Evolutionary conservation across 2,113 vertebrate genomes (phyloP).

Genomic region (Sterrhoptilus dennistouni): DNA sequence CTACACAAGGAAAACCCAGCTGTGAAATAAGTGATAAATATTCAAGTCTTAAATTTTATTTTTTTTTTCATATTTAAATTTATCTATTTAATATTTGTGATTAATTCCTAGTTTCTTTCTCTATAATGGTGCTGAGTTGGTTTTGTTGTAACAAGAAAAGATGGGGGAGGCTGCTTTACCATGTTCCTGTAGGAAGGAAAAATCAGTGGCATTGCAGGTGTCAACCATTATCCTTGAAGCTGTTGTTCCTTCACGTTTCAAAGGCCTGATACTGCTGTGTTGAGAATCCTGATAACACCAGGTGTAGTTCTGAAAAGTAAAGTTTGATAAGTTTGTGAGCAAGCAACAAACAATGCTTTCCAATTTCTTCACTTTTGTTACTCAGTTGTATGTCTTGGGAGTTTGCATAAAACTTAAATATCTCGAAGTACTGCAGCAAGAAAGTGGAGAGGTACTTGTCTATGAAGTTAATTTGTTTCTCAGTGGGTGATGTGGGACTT

Average conservation of each 20-base stretch:
- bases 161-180: neutral
- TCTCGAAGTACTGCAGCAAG: neutral
- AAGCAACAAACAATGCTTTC: neutral
- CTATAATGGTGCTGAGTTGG: rapidly evolving
- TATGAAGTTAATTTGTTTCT: neutral
- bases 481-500: neutral
- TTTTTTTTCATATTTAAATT: neutral
- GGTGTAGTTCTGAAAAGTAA: neutral
- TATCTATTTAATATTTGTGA: neutral
- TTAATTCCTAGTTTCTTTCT: neutral
- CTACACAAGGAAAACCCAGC: neutral
- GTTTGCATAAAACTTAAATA: neutral
- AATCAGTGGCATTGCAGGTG: neutral
- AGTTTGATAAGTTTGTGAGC: neutral
- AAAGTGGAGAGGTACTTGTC: neutral
- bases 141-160: neutral
- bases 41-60: neutral
- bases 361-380: neutral
- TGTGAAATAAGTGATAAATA: neutral
- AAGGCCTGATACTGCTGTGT: neutral
- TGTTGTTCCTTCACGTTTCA: neutral
- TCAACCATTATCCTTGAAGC: neutral
- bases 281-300: neutral
- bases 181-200: neutral
- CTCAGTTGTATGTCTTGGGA: neutral